Evolutionary conservation across 1,140 invertebrate species (phyloP), one percentile per base, ranked within the genome.

Genomic region (Brachionus angularis): DNA sequence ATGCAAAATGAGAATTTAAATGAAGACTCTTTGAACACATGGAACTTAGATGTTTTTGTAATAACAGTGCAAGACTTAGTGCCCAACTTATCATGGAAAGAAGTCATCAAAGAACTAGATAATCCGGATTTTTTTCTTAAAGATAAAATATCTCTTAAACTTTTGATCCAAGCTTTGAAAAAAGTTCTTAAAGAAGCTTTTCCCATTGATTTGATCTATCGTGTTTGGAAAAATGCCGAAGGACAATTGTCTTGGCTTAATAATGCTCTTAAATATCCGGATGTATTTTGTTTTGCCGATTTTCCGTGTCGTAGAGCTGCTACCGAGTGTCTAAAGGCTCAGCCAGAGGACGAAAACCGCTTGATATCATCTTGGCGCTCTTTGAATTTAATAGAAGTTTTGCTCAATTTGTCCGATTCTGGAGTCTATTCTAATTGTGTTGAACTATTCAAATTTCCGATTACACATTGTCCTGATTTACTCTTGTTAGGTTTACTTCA

Each of bases 241-340:
- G 91, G 90, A 39, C 92, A 86, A 78, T 86, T 96, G 74, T 92
- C 90, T 73, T 84, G 95, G 33, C 85, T 96, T 14, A 86, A 88
- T 71, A 87, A 90, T 73, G 89, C 93, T 72, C 79, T 97, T 1
- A 78, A 79, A 25, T 88, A 91, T 83, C 87, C 91, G 0, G 94
- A 97, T 80, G 86, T 97, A 33, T 95, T 97, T 79, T 93, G 89
- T 77, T 91, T 97, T 79, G 88, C 89, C 53, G 93, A 97, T 80
- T 89, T 91, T 82, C 87, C 89, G 0, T 91, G 88, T 79, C 72
- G 74, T n/a, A 88, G 88, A 75, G 90, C 94, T 2, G 83, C 87
- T 1, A 88, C 92, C 67, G 91, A 96, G 75, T 86, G 91, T 71
- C 79, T 98, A 8, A 98, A 98, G 83, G 88, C 91, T 16, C 87